phyloP scores from a whole-genome alignment of 2,888 invertebrate species.

The Spisula subtruncata region DNA sequence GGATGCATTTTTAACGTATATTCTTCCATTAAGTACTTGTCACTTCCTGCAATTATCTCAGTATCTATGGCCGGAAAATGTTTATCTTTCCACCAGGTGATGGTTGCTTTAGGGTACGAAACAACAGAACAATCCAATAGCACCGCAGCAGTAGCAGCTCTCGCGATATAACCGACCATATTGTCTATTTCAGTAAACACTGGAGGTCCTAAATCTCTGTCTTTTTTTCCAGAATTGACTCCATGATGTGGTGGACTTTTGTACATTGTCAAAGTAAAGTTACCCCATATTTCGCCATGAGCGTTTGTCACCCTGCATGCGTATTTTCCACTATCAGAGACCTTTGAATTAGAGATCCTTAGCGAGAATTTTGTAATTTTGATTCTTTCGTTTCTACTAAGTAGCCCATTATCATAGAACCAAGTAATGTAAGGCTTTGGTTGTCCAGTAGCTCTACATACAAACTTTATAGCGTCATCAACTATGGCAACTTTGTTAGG shows the following conservation, averaged over 20 bases:
- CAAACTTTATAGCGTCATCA: constrained; percentile 88
- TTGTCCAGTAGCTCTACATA: constrained; percentile 92
- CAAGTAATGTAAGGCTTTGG: constrained; percentile 95
- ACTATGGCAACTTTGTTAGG: constrained; percentile 52
- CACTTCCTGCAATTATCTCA: no score
- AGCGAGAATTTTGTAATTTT: constrained; percentile 74
- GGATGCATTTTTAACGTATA: constrained; percentile 91
- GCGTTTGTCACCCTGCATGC: constrained; percentile 79
- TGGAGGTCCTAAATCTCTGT: constrained; percentile 72
- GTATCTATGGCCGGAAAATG: constrained; percentile 38
- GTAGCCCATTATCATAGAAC: constrained; percentile 91
- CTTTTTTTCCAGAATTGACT: neutral
- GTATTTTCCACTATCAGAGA: constrained; percentile 78
- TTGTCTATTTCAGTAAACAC: constrained; percentile 69
- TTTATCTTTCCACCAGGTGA: constrained; percentile 80
- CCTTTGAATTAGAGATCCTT: constrained; percentile 65
- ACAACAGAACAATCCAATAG: constrained; percentile 78
- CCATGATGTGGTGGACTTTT: neutral
- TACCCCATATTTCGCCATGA: constrained; percentile 78
- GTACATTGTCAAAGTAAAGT: constrained; percentile 75
- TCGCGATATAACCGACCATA: constrained; percentile 55
- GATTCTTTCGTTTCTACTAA: constrained; percentile 65
- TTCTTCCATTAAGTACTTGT: constrained; percentile 71
- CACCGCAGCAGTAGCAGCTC: constrained; percentile 74
- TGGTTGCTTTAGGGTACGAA: constrained; percentile 79